Evolutionary conservation across 2,113 vertebrate species (phyloP).

Genomic region (Actenoides hombroni): DNA sequence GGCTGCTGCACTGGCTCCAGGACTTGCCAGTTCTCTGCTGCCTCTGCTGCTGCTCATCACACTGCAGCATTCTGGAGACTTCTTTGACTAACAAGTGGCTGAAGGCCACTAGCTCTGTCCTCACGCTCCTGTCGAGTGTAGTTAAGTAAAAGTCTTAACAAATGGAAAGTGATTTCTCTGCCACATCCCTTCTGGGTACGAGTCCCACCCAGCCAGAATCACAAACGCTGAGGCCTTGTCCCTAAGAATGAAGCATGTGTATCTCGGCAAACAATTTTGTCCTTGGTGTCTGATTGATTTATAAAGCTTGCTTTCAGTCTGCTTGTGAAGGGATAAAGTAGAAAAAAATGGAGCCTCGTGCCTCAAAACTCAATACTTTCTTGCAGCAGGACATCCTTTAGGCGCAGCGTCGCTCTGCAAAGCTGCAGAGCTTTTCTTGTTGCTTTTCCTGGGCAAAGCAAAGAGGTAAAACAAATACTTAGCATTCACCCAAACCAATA

Average conservation of each 20-base stretch:
- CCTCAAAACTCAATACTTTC: background rate
- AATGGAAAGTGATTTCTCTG: conserved; percentile 23
- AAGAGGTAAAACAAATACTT: background rate
- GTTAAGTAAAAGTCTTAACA: background rate
- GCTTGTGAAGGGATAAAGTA: background rate
- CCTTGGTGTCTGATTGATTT: conserved; percentile 28
- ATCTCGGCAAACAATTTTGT: background rate
- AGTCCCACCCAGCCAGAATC: background rate
- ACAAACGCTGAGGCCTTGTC: background rate
- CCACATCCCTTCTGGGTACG: background rate
- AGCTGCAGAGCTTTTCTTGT: background rate
- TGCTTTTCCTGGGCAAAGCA: background rate
- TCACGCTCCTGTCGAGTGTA: background rate
- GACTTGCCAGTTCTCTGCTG: background rate
- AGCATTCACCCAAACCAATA: background rate
- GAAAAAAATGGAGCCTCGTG: background rate
- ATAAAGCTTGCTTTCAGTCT: background rate
- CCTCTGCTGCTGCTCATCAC: background rate
- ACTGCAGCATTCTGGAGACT: background rate
- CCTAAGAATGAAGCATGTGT: background rate
- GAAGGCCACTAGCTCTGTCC: background rate
- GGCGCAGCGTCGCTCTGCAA: background rate
- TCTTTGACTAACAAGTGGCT: conserved; percentile 12
- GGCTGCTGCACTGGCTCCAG: background rate
- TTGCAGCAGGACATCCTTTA: background rate